Evolutionary conservation across 2,797 vertebrate species (phyloP).

Genomic region (Spinus pinus): DNA sequence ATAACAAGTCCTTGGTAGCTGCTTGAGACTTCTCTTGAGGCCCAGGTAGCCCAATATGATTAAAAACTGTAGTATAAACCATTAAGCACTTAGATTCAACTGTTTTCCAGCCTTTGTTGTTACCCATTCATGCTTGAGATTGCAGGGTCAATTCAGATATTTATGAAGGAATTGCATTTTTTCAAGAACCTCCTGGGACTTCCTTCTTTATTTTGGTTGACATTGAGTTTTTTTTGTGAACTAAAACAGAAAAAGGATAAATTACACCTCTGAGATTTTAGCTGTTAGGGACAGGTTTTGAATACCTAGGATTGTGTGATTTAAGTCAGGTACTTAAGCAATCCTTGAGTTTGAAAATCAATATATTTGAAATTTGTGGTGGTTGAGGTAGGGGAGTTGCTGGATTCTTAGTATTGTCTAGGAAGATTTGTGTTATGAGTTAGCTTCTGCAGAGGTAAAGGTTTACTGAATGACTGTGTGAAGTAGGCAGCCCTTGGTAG

Average conservation of each 20-base stretch:
- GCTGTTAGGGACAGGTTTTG: not conserved
- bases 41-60: not conserved
- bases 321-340: not conserved
- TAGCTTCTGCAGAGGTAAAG: not conserved
- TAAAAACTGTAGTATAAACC: not conserved
- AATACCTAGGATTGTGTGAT: not conserved
- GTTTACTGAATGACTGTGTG: not conserved
- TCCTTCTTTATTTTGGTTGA: not conserved
- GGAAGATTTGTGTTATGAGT: rapidly evolving
- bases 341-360: not conserved
- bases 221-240: not conserved
- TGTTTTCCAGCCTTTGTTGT: not conserved
- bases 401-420: not conserved
- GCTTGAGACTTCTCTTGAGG: not conserved
- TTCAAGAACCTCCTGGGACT: not conserved
- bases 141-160: not conserved
- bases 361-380: not conserved
- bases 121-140: not conserved
- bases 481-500: not conserved
- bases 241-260: not conserved
- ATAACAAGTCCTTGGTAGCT: not conserved
- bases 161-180: not conserved
- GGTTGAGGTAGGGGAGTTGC: not conserved
- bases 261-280: not conserved
- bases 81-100: not conserved